Evolutionary conservation across 2,113 vertebrate species (phyloP).

Genomic region (Pimephales promelas): DNA sequence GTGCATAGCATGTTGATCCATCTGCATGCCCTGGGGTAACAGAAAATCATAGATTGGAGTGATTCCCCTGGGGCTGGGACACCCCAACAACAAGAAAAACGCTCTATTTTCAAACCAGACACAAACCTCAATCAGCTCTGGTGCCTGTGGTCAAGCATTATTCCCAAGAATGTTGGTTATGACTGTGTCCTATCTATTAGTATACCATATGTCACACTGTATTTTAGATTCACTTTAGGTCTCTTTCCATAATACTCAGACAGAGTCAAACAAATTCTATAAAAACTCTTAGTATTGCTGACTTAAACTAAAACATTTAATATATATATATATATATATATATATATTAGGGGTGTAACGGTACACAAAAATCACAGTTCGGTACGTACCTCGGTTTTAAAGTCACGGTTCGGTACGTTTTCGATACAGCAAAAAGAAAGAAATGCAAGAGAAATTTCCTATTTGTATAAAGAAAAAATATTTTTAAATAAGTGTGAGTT

Average conservation of each 20-base stretch:
- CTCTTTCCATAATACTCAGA: background rate
- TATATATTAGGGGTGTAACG: too few species aligned
- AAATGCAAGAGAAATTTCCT: too few species aligned
- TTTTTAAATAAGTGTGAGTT: too few species aligned
- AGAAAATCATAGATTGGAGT: conserved; percentile 33
- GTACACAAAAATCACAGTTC: too few species aligned
- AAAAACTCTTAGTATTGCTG: background rate
- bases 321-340: too few species aligned
- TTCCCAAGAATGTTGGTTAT: conserved; percentile 1
- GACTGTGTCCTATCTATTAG: background rate
- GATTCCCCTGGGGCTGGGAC: background rate
- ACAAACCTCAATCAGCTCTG: conserved; percentile 42
- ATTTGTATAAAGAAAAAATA: too few species aligned
- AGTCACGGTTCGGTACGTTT: too few species aligned
- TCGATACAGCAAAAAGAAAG: too few species aligned
- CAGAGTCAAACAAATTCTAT: background rate
- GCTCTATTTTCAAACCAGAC: conserved; percentile 50
- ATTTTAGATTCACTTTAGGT: background rate
- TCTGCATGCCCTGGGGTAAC: conserved; percentile 23
- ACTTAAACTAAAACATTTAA: background rate
- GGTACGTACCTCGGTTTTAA: too few species aligned
- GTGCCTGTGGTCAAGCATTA: conserved; percentile 17
- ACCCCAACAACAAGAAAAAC: conserved; percentile 27
- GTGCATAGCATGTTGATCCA: conserved; percentile 26
- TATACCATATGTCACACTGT: background rate